These are phyloP conservation scores for Stenoptilia bipunctidactyla DNA, from an alignment of 2,888 invertebrate species.

Conservation along the genomic window DNA sequence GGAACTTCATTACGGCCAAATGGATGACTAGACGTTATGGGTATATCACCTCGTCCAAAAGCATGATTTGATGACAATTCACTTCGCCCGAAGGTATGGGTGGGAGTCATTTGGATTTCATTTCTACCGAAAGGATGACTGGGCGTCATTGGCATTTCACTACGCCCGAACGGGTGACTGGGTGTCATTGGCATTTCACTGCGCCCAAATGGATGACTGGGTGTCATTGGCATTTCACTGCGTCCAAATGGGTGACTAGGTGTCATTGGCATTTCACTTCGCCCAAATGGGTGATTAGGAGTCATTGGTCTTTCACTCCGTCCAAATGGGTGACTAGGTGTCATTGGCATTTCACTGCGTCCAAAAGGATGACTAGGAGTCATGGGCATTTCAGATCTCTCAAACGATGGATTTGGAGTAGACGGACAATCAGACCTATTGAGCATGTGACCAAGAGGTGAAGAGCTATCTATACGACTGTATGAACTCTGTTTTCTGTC, in stretches of 20 bases:
- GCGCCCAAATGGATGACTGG: conserved; percentile 15
- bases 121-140: conserved; percentile 21
- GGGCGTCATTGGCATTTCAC: conserved; percentile 21
- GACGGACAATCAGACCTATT: conserved; percentile 23
- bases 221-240: conserved; percentile 22
- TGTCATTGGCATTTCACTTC: conserved; percentile 32
- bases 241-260: conserved; percentile 36
- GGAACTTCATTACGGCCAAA: conserved; percentile 32
- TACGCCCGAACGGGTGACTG: conserved; percentile 22
- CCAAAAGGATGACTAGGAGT: conserved; percentile 29
- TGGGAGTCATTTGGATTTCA: conserved; percentile 29
- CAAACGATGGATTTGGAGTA: conserved; percentile 33
- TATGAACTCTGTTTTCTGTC: background rate
- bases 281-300: conserved; percentile 29
- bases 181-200: conserved; percentile 25
- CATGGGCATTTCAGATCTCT: conserved; percentile 27
- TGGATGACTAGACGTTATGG: conserved; percentile 24
- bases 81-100: conserved; percentile 30
- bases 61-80: conserved; percentile 29
- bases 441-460: conserved; percentile 19
- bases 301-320: conserved; percentile 29
- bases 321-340: conserved; percentile 27
- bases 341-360: conserved; percentile 24
- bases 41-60: conserved; percentile 25
- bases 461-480: background rate